Evolutionary conservation across 2,113 vertebrate genomes (phyloP), one percentile per base, ranked within the genome.

Genomic region (Crypturellus undulatus): DNA sequence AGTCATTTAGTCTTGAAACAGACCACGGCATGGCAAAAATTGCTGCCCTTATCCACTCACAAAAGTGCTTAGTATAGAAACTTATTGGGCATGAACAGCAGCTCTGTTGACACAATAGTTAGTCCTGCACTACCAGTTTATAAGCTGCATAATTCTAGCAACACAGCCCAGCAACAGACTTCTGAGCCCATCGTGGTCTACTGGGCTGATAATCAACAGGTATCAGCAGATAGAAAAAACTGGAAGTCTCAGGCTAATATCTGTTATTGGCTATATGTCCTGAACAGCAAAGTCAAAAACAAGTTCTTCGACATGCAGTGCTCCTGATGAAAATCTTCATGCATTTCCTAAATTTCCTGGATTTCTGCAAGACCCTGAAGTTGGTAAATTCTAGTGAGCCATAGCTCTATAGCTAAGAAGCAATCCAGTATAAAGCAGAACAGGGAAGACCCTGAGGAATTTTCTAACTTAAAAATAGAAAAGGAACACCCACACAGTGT

Each of bases 371-470:
- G 21, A 11, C 51, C 77, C 76, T 80, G 76, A 88, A 67, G 60
- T 9, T 73, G 56, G 8, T 64, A 73, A 78, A 77, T 88, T 68
- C 42, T 10, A 3, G 6, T 36, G 64, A 80, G 7, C 3, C 79
- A 72, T 92, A 6, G 38, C 38, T 38, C 38, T 60, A 73, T 18
- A 73, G 16, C 51, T 85, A 62, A 56, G 67, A 94, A 89, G 69
- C 38, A 18, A 56, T 68, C 56, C 45, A 45, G 6, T 81, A 13
- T 56, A 68, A 92, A 80, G 45, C 40, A 92, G 42, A 89, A 45
- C 15, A 90, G 76, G 82, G 64, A 92, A 94, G 91, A 34, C 81
- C 93, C 91, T 60, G n/a, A 88, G 82, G 79, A 91, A 83, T 87
- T 67, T 83, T 17, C 10, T 89, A n/a, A 56, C 71, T 94, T 73